These are phyloP conservation scores for Archips crataeganus DNA, from an alignment of 2,888 invertebrate species.

Conservation along the genomic window DNA sequence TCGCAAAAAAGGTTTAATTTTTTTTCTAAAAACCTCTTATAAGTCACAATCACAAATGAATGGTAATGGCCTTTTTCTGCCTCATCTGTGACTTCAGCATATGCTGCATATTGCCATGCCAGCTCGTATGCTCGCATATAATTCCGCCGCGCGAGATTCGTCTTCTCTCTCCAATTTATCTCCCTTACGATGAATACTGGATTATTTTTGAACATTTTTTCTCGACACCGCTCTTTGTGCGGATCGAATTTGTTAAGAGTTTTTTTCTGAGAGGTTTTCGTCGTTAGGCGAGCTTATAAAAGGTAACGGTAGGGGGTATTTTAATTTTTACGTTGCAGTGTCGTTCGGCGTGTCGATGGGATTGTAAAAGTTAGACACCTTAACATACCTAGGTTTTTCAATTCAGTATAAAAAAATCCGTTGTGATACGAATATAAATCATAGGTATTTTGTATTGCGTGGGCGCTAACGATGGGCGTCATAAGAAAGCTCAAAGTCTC, in stretches of 20 bases:
- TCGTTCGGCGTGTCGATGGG: not conserved
- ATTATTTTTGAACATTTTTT: conserved; percentile 39
- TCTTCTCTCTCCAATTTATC: conserved; percentile 47
- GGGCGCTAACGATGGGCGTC: no score
- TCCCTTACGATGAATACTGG: conserved; percentile 35
- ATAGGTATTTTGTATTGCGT: no score
- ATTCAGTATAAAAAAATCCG: no score
- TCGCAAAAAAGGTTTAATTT: no score
- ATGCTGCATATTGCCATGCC: conserved; percentile 32
- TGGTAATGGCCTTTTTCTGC: no score
- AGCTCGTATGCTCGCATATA: conserved; percentile 51
- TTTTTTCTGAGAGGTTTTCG: conserved; percentile 32
- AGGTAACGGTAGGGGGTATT: not conserved
- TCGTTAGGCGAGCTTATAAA: conserved; percentile 15
- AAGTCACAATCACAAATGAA: no score
- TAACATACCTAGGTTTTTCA: no score
- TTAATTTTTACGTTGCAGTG: conserved; percentile 14
- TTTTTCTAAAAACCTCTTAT: no score
- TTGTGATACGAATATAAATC: no score
- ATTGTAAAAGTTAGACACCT: no score
- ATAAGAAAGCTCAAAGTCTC: no score
- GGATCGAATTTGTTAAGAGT: conserved; percentile 32
- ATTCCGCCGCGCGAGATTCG: conserved; percentile 59
- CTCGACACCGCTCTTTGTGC: conserved; percentile 5
- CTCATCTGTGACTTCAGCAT: conserved; percentile 1